Evolutionary conservation across 2,888 invertebrate genomes (phyloP), one percentile per base, ranked within the genome.

Genomic region (Carabus problematicus): DNA sequence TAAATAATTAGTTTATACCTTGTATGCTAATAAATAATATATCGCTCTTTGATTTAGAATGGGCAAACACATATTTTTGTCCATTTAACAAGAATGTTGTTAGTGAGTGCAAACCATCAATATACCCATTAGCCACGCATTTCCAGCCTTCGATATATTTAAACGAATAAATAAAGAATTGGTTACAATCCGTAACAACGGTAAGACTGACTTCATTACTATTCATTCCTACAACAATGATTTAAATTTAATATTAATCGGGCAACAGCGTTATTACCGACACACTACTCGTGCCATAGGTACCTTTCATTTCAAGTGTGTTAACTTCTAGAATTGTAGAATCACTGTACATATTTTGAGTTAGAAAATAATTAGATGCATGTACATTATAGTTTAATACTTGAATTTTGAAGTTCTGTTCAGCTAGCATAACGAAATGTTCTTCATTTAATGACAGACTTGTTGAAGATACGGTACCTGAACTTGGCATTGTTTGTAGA

Each of bases 311-410:
- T 12, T 45, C 45, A 45, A 45, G 14, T 45, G 11, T 45, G 7
- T 14, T 45, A 2, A 45, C 14, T 12, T 11, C 11, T 12, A 14
- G 14, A 12, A 45, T 45, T 45, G 11, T 45, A 45, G 45, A 12
- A 45, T 45, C 14, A 12, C n/a, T 12, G 16, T 55, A 55, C 29
- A 16, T 55, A 19, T 55, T 55, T 18, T 55, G 18, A 8, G n/a
- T 8, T 19, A 18, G 18, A 14, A 19, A 19, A 29, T 29, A 55
- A 55, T 16, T 55, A 29, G 29, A 18, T 19, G 1, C 29, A 55
- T 8, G 11, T 1, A 55, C 19, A 55, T 55, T 55, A 18, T 18
- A 55, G 55, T 55, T 55, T 14, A 55, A 55, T 55, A n/a, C 16
- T 55, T 55, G 8, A 4, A 29, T 19, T 14, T 55, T 55, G 4